phyloP scores from a whole-genome alignment of 2,888 invertebrate species.

The Nezara viridula region DNA sequence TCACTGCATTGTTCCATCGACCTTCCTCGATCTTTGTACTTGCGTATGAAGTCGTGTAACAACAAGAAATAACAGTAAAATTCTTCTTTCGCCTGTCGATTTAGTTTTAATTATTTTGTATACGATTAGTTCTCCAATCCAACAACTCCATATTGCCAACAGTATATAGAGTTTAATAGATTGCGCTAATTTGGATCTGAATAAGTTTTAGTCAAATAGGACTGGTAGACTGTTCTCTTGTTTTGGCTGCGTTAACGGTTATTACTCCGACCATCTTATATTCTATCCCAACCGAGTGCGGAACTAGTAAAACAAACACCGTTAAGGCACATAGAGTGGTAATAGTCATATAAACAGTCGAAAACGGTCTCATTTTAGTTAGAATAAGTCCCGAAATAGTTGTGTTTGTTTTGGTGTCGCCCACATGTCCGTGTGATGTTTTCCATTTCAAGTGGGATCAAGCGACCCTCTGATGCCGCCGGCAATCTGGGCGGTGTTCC shows the following conservation, averaged over 20 bases:
- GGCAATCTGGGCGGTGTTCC: conserved; percentile 31
- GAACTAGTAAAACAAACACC: conserved; percentile 1
- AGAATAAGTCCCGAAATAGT: conserved; percentile 12
- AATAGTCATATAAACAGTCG: conserved; percentile 26
- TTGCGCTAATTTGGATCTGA: too few species aligned
- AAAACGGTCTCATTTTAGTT: conserved; percentile 20
- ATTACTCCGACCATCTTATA: background rate
- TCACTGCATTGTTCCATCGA: background rate
- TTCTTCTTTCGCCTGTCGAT: too few species aligned
- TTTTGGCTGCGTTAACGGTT: background rate
- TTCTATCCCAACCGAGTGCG: background rate
- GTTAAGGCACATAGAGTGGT: background rate
- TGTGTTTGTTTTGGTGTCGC: conserved; percentile 19
- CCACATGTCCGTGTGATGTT: conserved; percentile 27
- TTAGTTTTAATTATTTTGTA: too few species aligned
- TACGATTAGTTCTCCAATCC: too few species aligned
- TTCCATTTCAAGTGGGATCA: conserved; percentile 33
- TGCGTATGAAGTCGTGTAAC: background rate
- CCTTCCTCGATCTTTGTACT: background rate
- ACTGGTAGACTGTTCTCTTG: background rate
- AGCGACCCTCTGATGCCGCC: conserved; percentile 29
- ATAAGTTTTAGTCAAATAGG: too few species aligned
- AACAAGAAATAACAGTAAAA: background rate
- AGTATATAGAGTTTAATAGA: too few species aligned
- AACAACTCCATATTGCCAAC: too few species aligned